Base-by-base conservation (phyloP, 2,888 invertebrate species). In the Drosophila parthenogenetica region DNA sequence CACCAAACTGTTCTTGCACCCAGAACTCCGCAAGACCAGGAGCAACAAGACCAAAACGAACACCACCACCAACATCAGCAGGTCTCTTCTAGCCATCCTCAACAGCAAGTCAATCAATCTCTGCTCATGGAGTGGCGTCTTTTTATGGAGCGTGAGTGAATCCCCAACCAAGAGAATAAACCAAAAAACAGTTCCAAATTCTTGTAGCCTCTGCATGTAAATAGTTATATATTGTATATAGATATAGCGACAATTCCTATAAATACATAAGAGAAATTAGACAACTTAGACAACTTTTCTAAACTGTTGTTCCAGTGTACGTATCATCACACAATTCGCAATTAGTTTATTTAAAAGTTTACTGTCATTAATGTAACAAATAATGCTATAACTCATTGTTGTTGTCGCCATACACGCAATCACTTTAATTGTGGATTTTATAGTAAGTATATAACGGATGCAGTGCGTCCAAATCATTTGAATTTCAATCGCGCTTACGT, bases 401-500 rank as follows among this genome's bases (percentile, higher is more conserved):
- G 67, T 77, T 71, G 78, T 81, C 80, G 51, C 72, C 69, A 79
- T 73, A 72, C 74, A 73, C 37, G 79, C 79, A 49, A 62, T 53
- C 86, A 42, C 8, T 69, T 69, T 49, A 51, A 48, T 53, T n/a
- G 48, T 51, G 77, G 71, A 72, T 13, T 29, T 51, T 61, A 48
- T 81, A 92, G 91, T 91, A 91, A 91, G 91, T 90, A 91, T 91
- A 89, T 91, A 91, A 91, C 85, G 80, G 75, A 78, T 83, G 82
- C 81, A 73, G 58, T 75, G 77, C 78, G 65, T 79, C 69, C 79
- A 71, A 76, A 77, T 71, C 81, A 77, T 74, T 78, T 81, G 73
- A 75, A 81, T 59, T 87, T 83, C 69, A 93, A 94, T 86, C 94
- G 94, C 89, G 90, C 93, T 48, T 91, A 91, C 42, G 94, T 94